These are phyloP conservation scores for Fulica atra DNA, from an alignment of 2,113 vertebrate genomes.

Conservation along the genomic window DNA sequence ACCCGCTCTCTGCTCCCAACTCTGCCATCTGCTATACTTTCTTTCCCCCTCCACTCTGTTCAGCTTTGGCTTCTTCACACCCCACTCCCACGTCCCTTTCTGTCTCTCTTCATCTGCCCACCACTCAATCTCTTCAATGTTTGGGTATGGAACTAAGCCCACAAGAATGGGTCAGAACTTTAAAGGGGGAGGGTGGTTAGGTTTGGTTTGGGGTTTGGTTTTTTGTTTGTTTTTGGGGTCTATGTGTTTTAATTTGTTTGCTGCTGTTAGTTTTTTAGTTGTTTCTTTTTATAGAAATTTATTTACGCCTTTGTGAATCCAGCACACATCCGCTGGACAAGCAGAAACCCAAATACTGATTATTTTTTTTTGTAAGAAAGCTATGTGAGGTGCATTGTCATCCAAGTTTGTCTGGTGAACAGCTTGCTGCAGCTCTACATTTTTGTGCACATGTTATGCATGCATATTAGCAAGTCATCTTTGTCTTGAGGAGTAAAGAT, in stretches of 20 bases:
- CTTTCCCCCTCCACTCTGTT: conserved; percentile 81
- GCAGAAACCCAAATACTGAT: conserved; percentile 50
- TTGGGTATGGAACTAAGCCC: conserved; percentile 72
- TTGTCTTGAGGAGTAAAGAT: conserved; percentile 74
- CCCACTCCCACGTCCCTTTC: conserved; percentile 84
- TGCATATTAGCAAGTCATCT: conserved; percentile 75
- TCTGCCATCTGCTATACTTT: conserved; percentile 81
- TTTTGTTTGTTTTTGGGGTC: neutral
- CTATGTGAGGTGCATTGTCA: conserved; percentile 69
- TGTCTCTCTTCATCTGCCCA: conserved; percentile 82
- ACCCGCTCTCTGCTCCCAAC: conserved; percentile 82
- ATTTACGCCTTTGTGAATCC: conserved; percentile 44
- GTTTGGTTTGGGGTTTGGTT: neutral
- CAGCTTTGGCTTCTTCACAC: conserved; percentile 84
- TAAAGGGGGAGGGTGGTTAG: conserved; percentile 30
- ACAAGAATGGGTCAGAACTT: conserved; percentile 67
- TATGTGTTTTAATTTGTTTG: conserved; percentile 31
- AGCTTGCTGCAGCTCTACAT: conserved; percentile 59
- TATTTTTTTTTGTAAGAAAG: neutral
- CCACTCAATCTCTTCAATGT: conserved; percentile 78
- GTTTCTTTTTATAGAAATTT: neutral
- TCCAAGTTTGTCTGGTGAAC: conserved; percentile 60
- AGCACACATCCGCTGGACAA: conserved; percentile 39
- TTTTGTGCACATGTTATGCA: conserved; percentile 69
- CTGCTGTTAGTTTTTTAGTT: neutral